Percentiles rank a stretch among this genome's conserved stretches.
Evolutionary conservation across 92 coral and sea anemone genomes (phyloP).

Genomic region (Palythoa caribaeorum): DNA sequence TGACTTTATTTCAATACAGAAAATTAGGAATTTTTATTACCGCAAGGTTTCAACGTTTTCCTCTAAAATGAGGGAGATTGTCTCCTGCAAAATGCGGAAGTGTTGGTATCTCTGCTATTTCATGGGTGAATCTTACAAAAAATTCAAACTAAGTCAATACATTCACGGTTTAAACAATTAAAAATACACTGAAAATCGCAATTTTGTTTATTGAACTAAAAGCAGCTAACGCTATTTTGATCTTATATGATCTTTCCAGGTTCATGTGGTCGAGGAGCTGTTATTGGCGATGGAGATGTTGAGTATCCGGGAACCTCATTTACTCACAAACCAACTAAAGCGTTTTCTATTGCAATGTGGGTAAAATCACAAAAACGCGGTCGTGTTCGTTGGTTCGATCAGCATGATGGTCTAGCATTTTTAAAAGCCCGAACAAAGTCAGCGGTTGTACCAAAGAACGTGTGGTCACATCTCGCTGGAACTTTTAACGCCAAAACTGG

Average conservation of each 20-base stretch:
- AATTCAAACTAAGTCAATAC: no score
- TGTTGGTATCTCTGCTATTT: no score
- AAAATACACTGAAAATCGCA: no score
- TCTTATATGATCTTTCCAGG: slow-evolving; percentile 56
- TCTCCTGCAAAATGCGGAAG: no score
- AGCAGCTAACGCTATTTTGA: not conserved
- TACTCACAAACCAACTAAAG: slow-evolving; percentile 85
- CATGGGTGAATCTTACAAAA: no score
- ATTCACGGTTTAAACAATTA: no score
- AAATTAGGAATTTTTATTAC: no score
- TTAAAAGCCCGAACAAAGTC: slow-evolving; percentile 36
- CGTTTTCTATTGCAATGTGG: slow-evolving; percentile 98
- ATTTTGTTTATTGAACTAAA: not conserved
- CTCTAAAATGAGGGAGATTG: no score
- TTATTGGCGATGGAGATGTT: slow-evolving; percentile 86
- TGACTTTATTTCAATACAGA: no score
- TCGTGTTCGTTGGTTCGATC: slow-evolving; percentile 93
- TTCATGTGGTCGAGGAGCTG: slow-evolving; percentile 92
- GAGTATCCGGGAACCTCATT: slow-evolving; percentile 75
- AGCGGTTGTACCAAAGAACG: slow-evolving; percentile 81
- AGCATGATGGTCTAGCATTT: slow-evolving; percentile 50
- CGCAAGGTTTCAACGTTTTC: no score
- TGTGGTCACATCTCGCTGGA: slow-evolving; percentile 96
- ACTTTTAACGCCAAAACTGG: slow-evolving; percentile 95
- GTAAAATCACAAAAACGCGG: slow-evolving; percentile 92